Percentiles rank a stretch among this genome's conserved stretches.
These are phyloP conservation scores for Leptopilina syphax DNA, from an alignment of 2,888 invertebrate species.

Conservation along the genomic window DNA sequence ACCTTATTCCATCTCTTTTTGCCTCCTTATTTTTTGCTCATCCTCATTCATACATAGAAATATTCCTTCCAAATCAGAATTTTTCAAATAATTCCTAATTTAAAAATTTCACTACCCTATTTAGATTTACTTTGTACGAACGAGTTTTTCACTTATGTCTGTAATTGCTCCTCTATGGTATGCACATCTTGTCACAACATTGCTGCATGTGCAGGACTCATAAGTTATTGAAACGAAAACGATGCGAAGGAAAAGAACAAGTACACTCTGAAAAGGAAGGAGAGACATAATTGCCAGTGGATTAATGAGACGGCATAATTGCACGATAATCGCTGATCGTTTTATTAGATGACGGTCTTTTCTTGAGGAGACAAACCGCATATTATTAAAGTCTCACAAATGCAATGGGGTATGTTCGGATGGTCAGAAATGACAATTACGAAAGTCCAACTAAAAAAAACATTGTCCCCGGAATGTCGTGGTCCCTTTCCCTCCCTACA, in stretches of 20 bases:
- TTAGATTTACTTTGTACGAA: constrained; percentile 26
- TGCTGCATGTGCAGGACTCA: constrained; percentile 54
- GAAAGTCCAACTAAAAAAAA: constrained; percentile 58
- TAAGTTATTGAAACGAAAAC: constrained; percentile 55
- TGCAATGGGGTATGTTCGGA: constrained; percentile 68
- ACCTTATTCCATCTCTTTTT: constrained; percentile 45
- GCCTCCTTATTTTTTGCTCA: constrained; percentile 8
- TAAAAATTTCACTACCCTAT: background rate
- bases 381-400: constrained; percentile 70
- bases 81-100: background rate
- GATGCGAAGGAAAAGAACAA: constrained; percentile 19
- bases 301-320: constrained; percentile 77
- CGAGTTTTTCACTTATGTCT: constrained; percentile 17
- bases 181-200: constrained; percentile 47
- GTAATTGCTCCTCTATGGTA: constrained; percentile 40
- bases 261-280: constrained; percentile 16
- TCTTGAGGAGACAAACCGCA: constrained; percentile 57
- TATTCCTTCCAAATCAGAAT: too few species aligned
- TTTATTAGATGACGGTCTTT: constrained; percentile 66
- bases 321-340: constrained; percentile 75
- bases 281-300: constrained; percentile 71
- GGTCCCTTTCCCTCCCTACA: too few species aligned
- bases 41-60: too few species aligned
- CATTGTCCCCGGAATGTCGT: constrained; percentile 50
- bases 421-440: constrained; percentile 74